Evolutionary conservation across 2,888 invertebrate genomes (phyloP).

Genomic region (Macrophya alboannulata): DNA sequence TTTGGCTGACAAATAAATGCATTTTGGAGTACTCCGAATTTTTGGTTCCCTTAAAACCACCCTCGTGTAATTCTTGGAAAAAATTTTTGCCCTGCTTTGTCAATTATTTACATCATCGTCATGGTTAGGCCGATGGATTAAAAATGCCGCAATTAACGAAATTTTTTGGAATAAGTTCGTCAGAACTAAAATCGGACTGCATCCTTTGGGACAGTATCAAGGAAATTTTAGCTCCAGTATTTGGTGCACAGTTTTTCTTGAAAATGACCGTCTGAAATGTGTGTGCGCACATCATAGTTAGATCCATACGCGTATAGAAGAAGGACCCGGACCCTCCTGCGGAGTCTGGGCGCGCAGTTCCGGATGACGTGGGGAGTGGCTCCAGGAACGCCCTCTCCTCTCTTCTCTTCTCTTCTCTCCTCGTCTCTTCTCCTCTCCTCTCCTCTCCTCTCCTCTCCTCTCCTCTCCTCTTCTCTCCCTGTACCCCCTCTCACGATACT

Average conservation of each 20-base stretch:
- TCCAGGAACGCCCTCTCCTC: conserved; percentile 75
- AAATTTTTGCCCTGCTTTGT: no score
- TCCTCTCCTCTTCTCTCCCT: conserved; percentile 57
- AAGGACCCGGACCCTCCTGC: conserved; percentile 45
- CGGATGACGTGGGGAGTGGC: conserved; percentile 75
- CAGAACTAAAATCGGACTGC: no score
- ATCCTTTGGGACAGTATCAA: no score
- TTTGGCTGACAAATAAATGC: no score
- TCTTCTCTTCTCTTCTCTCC: conserved; percentile 62
- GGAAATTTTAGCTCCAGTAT: neutral
- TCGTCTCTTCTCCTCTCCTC: conserved; percentile 60
- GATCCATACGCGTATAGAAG: conserved; percentile 8
- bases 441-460: conserved; percentile 32
- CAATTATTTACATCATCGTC: no score
- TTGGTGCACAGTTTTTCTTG: neutral
- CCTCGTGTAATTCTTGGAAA: no score
- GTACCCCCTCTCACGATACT: no score
- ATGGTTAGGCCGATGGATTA: no score
- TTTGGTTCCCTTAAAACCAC: no score
- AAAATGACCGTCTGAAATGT: neutral
- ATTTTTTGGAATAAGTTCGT: no score
- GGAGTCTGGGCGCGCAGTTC: conserved; percentile 59
- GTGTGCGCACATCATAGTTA: neutral
- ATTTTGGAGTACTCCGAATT: no score
- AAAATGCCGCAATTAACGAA: no score